Evolutionary conservation across 2,888 invertebrate species (phyloP).

Genomic region (Anodontia alba): DNA sequence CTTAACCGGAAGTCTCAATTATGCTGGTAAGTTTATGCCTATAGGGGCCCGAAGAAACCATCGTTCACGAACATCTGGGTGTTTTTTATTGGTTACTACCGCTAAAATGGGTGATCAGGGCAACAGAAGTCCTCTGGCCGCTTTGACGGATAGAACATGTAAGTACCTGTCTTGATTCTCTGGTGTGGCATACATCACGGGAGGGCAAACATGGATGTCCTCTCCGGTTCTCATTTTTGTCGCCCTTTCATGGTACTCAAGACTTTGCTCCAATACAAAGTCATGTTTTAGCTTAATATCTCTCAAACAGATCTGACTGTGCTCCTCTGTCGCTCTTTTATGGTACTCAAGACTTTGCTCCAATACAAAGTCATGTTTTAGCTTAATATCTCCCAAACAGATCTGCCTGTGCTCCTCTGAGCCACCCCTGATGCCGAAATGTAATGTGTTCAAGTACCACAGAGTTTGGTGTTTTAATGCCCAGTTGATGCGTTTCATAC

Average conservation of each 20-base stretch:
- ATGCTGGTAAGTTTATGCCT: no score
- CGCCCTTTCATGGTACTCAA: slow-evolving; percentile 26
- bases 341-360: slow-evolving; percentile 22
- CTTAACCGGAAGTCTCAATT: no score
- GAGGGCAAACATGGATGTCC: not conserved
- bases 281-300: slow-evolving; percentile 28
- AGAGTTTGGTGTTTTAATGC: slow-evolving; percentile 12
- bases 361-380: slow-evolving; percentile 14
- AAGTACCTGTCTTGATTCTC: not conserved
- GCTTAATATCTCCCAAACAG: slow-evolving; percentile 12
- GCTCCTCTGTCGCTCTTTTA: slow-evolving; percentile 21
- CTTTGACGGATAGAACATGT: slow-evolving; percentile 20
- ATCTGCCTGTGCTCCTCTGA: slow-evolving; percentile 19
- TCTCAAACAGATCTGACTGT: not conserved
- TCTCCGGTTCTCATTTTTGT: slow-evolving; percentile 34
- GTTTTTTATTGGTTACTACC: not conserved
- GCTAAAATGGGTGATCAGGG: slow-evolving; percentile 29
- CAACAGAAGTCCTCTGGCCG: slow-evolving; percentile 18
- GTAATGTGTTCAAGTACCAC: slow-evolving; percentile 26
- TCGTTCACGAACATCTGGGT: not conserved
- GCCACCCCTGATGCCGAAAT: slow-evolving; percentile 30
- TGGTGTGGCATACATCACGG: slow-evolving; percentile 16
- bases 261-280: not conserved
- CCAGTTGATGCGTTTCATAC: slow-evolving; percentile 18
- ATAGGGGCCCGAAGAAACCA: slow-evolving; percentile 18